phyloP scores from a whole-genome alignment of 2,113 vertebrate species.

The Hystrix cristata region DNA sequence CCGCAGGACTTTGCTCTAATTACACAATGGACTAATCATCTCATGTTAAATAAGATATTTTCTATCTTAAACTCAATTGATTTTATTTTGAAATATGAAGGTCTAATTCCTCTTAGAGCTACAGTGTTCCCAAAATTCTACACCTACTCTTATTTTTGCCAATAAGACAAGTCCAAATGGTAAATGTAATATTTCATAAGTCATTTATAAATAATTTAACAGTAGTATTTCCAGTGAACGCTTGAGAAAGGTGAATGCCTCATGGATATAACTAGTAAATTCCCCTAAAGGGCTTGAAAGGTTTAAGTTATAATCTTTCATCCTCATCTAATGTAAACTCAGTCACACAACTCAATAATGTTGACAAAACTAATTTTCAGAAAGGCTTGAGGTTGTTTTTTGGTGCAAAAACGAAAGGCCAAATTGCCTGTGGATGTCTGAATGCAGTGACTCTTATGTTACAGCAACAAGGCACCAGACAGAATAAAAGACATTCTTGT shows the following conservation, averaged over 20 bases:
- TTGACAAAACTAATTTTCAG: constrained; percentile 72
- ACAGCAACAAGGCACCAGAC: neutral
- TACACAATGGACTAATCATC: neutral
- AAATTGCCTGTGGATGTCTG: constrained; percentile 6
- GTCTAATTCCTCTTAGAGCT: neutral
- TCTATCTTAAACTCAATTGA: neutral
- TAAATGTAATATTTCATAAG: neutral
- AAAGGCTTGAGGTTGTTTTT: constrained; percentile 66
- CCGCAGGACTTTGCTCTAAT: neutral
- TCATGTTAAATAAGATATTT: neutral
- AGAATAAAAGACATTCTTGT: neutral
- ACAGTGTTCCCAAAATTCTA: neutral
- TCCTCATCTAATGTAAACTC: constrained; percentile 48
- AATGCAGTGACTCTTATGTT: neutral
- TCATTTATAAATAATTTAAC: constrained; percentile 32
- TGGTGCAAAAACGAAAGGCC: neutral
- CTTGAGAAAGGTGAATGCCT: neutral
- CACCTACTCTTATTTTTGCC: neutral
- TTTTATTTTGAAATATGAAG: constrained; percentile 44
- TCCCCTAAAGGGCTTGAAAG: neutral
- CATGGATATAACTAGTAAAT: neutral
- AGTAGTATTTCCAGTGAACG: neutral
- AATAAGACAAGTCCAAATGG: neutral
- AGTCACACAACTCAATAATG: neutral
- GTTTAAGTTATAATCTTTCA: constrained; percentile 41